Base-by-base conservation (phyloP, 2,888 invertebrate species). In the Clanis bilineata region DNA sequence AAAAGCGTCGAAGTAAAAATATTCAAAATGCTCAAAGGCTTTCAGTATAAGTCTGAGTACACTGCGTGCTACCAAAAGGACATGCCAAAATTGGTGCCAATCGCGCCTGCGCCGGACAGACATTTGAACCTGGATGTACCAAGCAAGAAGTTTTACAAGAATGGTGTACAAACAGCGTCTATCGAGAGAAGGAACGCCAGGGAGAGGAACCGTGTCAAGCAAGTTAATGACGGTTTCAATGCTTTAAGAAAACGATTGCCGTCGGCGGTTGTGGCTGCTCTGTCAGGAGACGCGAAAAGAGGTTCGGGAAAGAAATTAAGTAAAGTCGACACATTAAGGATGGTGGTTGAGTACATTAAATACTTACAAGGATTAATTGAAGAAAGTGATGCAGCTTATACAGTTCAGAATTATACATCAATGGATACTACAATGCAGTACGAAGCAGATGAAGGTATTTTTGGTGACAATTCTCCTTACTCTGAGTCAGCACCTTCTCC, bases 191-290 rank as follows among this genome's bases (percentile, higher is more conserved):
- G 98, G 72, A 98, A 98, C 86, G 98, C 98, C n/a, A 94, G 98
- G 15, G 98, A 98, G 86, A 93, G 98, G 69, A 98, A 98, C 82
- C 95, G 98, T 64, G 98, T 98, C 63, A 97, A 98, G 88, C 97
- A 98, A 94, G 97, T 98, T 80, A 97, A 98, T 90, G 97, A 97
- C 79, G 97, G 98, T 64, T 98, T 98, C 80, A 96, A 96, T 61
- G 97, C 96, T 51, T 88, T 98, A 41, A 93, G 97, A 58, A 96
- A 97, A 73, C 96, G 97, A 79, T 94, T 98, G 68, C 98, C 98
- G 0, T 94, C 95, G 58, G 93, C 94, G n/a, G 94, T 97, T 6
- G 95, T 96, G 12, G 94, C 95, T 57, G 94, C 95, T 0, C 79
- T 96, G 58, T 91, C 84, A 39, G 94, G 94, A 18, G 92, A 92